Conservation (phyloP, 1,140 invertebrate genomes). For the Atta cephalotes region DNA sequence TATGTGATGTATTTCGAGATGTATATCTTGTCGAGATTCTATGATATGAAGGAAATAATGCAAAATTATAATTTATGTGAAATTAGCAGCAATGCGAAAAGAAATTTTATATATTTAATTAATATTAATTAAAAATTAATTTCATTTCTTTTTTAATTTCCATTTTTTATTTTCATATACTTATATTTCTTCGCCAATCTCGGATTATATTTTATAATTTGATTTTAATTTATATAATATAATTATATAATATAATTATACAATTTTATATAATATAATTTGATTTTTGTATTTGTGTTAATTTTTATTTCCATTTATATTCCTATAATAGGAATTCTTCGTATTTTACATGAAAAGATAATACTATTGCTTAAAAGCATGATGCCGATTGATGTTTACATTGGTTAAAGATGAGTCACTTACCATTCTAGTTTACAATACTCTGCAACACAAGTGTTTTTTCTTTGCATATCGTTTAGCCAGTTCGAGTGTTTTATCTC, state of each 20-base stretch:
- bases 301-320: neutral
- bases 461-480: constrained; percentile 5
- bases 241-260: too few relatives aligned
- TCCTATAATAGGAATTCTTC: too few relatives aligned
- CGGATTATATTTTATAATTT: constrained; percentile 9
- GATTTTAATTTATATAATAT: neutral
- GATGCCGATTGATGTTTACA: neutral
- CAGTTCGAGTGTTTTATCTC: neutral
- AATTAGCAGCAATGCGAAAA: neutral
- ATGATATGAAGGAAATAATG: constrained; percentile 1
- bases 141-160: neutral
- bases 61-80: neutral
- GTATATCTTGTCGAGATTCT: neutral
- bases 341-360: neutral
- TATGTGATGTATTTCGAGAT: neutral
- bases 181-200: neutral
- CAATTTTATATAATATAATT: neutral
- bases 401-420: constrained; percentile 51
- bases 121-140: neutral
- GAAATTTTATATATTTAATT: neutral
- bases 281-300: neutral
- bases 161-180: constrained; percentile 2
- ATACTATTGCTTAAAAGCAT: neutral
- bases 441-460: constrained; percentile 62
- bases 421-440: constrained; percentile 27